These are phyloP conservation scores for Sebastes itinus DNA, from an alignment of 2,797 vertebrate genomes.

Conservation along the genomic window DNA sequence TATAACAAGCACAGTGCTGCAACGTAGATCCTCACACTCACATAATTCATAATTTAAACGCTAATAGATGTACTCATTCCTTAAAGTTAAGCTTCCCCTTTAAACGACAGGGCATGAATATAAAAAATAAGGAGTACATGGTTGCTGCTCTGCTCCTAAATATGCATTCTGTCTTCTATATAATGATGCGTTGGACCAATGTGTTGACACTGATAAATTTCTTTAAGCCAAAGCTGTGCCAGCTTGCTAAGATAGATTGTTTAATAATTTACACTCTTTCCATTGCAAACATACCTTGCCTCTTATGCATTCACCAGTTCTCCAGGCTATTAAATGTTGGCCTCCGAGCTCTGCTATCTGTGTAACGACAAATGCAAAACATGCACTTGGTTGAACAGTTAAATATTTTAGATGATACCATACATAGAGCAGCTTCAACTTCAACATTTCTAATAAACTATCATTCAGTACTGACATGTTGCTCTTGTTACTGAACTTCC, in stretches of 20 bases:
- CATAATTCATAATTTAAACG: constrained; percentile 66
- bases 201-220: constrained; percentile 10
- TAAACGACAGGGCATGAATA: background rate
- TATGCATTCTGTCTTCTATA: background rate
- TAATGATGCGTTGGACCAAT: background rate
- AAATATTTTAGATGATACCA: constrained; percentile 33
- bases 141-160: background rate
- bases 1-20: constrained; percentile 26
- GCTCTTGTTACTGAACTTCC: background rate
- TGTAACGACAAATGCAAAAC: constrained; percentile 15
- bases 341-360: constrained; percentile 6
- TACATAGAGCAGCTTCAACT: background rate
- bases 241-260: background rate
- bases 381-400: constrained; percentile 7
- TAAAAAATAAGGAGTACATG: background rate
- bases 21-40: constrained; percentile 34
- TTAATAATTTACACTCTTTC: constrained; percentile 54
- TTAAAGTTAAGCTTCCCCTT: constrained; percentile 1
- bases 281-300: constrained; percentile 29
- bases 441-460: background rate
- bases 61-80: constrained; percentile 45
- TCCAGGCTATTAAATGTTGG: constrained; percentile 10
- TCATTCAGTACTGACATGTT: background rate
- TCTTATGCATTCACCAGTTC: constrained; percentile 25
- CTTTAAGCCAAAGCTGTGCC: constrained; percentile 4